Base-by-base conservation (phyloP, 30 jellyfish, hydroid and myxozoan genomes). In the Chrysaora quinquecirrha region DNA sequence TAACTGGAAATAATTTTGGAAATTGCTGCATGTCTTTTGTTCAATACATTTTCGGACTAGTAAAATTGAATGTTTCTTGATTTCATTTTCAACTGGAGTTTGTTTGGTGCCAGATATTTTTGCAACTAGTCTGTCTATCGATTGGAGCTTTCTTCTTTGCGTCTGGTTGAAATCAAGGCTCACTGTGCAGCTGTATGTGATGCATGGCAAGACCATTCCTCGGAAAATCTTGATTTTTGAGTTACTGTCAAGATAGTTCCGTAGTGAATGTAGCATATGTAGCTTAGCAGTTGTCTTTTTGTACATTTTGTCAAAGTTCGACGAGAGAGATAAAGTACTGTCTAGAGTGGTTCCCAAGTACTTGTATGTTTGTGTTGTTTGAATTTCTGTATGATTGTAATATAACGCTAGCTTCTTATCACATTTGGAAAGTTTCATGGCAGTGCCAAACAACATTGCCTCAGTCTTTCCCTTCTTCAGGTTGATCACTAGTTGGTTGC, bases 1-100 rank as follows among this genome's bases (percentile, higher is more conserved):
- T 63, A 78, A 52, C 50, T 28, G 65, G 73, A 78, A 78, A 75
- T 49, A 78, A 74, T 65, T 34, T 62, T 30, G 80, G 47, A 43
- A 63, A 48, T 63, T 78, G 68, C 50, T 47, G 66, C 89, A 78
- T 25, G 48, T 27, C 69, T 79, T 0, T 56, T 67, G 46, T 30
- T 79, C 75, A 50, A 79, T 35, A 66, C 84, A 80, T 80, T 80
- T 80, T 52, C 91, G 48, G 50, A 66, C 85, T 61, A 80, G 76
- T 52, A 65, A 35, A 65, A 78, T 48, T 47, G 83, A 34, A 28
- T 56, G 77, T 60, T 80, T 65, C 64, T 66, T 76, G 3, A 77
- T 77, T 77, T 60, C 68, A 62, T 60, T 77, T 46, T 29, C 66
- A 25, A 77, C 58, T 48, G 79, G 88, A 27, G 63, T 56, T 56